Base-by-base conservation (phyloP, 2,888 invertebrate genomes). In the Pollenia griseotomentosa region DNA sequence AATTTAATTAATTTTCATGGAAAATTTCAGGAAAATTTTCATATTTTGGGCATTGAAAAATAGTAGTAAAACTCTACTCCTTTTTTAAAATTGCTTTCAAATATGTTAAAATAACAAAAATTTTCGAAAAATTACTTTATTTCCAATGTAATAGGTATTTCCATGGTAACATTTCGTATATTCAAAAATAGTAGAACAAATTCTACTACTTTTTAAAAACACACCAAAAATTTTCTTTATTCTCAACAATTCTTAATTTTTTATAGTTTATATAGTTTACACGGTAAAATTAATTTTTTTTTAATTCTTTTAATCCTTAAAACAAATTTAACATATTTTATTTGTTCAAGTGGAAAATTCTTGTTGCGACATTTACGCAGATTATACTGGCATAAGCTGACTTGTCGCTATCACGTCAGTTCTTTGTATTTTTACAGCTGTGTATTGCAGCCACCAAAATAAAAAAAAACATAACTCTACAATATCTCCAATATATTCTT, bases 331-430 rank as follows among this genome's bases (percentile, higher is more conserved):
- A 70, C 14, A 70, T 33, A 65, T 71, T 65, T 55, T 61, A 11
- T 53, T 71, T 73, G 55, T 46, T 81, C 55, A 65, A 61, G 44
- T 46, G 71, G 44, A 65, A 73, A 65, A 73, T 42, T 48, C 63
- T 68, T 68, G 51, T 61, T 51, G 68, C 33, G 68, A 75, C 82
- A 75, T 68, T 75, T 57, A 53, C 5, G 48, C 19, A 59, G 66
- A 82, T 82, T 82, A 66, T 53, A 11, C 16, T 48, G 23, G 10
- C 48, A 74, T 82, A 82, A 75, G 44, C 44, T 59, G 59, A 61
- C 59, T 74, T 59, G 73, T 59, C 16, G 19, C 68, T 74, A 68
- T 82, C 66, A 82, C 48, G n/a, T 74, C 73, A 75, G 11, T 51
- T 53, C 55, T 7, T 44, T 33, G 33, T 42, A 10, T 42, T 42